These are phyloP conservation scores for Helicoverpa zea DNA, from an alignment of 1,140 invertebrate species.

Conservation along the genomic window DNA sequence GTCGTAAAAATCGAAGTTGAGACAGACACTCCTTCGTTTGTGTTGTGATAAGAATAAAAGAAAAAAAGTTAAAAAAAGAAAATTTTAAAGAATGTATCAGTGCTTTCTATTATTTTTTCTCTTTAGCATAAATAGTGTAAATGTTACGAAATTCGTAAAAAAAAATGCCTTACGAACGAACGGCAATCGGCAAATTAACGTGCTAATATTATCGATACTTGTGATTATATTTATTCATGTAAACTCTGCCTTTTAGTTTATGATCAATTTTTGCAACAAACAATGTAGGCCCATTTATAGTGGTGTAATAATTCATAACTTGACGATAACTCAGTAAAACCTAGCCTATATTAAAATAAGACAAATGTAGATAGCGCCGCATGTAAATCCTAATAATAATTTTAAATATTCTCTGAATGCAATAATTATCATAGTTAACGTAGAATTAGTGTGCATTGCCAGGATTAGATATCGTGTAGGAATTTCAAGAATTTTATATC, in stretches of 20 bases:
- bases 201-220: too few species aligned
- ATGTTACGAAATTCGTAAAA: too few species aligned
- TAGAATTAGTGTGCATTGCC: neutral
- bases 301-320: constrained; percentile 1
- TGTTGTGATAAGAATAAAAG: too few species aligned
- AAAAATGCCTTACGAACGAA: too few species aligned
- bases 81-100: too few species aligned
- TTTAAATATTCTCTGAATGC: neutral
- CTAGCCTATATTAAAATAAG: constrained; percentile 8
- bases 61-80: too few species aligned
- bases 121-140: too few species aligned
- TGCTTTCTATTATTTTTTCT: too few species aligned
- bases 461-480: neutral
- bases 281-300: neutral
- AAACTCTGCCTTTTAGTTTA: neutral
- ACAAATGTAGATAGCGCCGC: constrained; percentile 18
- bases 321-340: neutral
- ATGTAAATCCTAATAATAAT: constrained; percentile 8
- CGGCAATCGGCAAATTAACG: too few species aligned
- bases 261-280: neutral
- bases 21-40: too few species aligned
- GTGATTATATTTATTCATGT: too few species aligned
- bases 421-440: constrained; percentile 4
- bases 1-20: too few species aligned
- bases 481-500: neutral